Base-by-base conservation (phyloP, 2,888 invertebrate genomes). In the Cecidostiba fungosa region DNA sequence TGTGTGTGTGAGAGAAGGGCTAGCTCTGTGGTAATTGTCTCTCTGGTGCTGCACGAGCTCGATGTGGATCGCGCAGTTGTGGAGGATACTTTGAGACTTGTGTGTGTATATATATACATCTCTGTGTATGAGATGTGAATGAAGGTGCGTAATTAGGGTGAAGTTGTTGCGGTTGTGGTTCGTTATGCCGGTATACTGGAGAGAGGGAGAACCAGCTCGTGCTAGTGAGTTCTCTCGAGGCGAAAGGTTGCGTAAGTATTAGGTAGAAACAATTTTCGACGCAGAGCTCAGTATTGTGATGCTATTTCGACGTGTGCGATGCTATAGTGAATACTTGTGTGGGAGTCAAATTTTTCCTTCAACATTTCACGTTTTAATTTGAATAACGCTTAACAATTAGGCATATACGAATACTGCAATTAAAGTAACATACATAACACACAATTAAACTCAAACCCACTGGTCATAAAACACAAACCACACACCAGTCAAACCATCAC, bases 1-100 rank as follows among this genome's bases (percentile, higher is more conserved):
- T 14, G 5, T 50, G 19, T 29, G 29, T 19, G 32, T 29, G 26
- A 14, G 29, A 6, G n/a, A 26, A 50, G 12, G 39, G 12, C 43
- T 66, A n/a, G 14, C 14, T 77, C n/a, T 77, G n/a, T 23, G 8
- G 59, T 59, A 59, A 59, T 59, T 59, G 59, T 59, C 59, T 59
- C 59, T n/a, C n/a, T n/a, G n/a, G n/a, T 59, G 23, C 8, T 59
- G 59, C 23, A 23, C 14, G 66, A 10, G 29, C 66, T 62, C 10
- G 50, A 36, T 76, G 76, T n/a, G 54, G 72, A 80, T 69, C 14
- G 23, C 62, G 79, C 32, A n/a, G 39, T 32, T 78, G 29, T 69
- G 43, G 32, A 77, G 43, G 70, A 83, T 77, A 72, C 83, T 78
- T 77, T 77, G 83, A 77, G 77, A 78, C 73, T 84, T 19, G 72